Conservation (phyloP, 2,113 vertebrate genomes). For the Perca schrenkii region DNA sequence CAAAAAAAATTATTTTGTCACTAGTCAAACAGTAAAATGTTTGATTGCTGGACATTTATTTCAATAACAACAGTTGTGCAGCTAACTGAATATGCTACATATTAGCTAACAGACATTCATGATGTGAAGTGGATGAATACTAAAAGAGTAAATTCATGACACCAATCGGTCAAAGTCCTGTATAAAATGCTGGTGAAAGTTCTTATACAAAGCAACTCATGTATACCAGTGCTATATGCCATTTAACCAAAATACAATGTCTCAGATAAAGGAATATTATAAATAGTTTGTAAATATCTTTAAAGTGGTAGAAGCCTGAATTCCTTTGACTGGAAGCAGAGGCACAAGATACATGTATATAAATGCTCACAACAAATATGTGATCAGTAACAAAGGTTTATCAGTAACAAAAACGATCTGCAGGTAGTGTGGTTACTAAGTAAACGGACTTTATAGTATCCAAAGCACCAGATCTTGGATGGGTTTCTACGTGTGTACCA, state of each 20-base stretch:
- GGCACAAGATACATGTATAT: constrained; percentile 40
- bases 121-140: background rate
- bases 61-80: background rate
- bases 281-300: constrained; percentile 63
- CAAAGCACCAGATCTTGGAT: constrained; percentile 23
- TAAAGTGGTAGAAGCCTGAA: constrained; percentile 56
- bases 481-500: background rate
- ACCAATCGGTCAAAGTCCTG: background rate
- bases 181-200: constrained; percentile 68
- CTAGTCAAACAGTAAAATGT: constrained; percentile 17
- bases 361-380: constrained; percentile 29
- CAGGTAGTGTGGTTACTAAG: constrained; percentile 32
- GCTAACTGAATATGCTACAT: constrained; percentile 19
- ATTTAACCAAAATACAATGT: constrained; percentile 50
- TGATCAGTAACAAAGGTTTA: constrained; percentile 41
- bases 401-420: constrained; percentile 4
- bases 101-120: constrained; percentile 13
- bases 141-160: constrained; percentile 15
- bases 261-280: constrained; percentile 47
- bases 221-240: constrained; percentile 47
- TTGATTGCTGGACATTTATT: constrained; percentile 5
- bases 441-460: constrained; percentile 41
- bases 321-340: constrained; percentile 29
- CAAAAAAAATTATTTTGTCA: constrained; percentile 34
- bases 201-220: constrained; percentile 48